Evolutionary conservation across 2,797 vertebrate genomes (phyloP).

Genomic region (Galaxias olidus): DNA sequence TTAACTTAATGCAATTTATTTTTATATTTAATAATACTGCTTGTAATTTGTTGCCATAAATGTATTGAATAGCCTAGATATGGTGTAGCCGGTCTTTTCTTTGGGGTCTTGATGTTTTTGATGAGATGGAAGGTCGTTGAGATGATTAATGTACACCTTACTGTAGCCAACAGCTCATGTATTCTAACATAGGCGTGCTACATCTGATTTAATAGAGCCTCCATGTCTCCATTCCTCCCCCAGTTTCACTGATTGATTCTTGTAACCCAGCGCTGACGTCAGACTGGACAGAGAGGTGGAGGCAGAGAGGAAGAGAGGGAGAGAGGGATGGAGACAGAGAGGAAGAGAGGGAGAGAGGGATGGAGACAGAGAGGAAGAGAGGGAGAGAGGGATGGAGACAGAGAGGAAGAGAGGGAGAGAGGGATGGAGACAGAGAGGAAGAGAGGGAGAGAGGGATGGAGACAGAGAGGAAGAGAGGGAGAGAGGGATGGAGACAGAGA

Average conservation of each 20-base stretch:
- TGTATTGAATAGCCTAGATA: too few relatives aligned
- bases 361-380: conserved; percentile 6
- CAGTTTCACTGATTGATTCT: conserved; percentile 48
- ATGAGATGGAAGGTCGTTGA: too few relatives aligned
- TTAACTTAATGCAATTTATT: too few relatives aligned
- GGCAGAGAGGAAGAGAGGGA: conserved; percentile 3
- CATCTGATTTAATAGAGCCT: too few relatives aligned
- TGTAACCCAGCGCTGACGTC: conserved; percentile 32
- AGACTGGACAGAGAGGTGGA: conserved; percentile 23
- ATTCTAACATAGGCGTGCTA: too few relatives aligned
- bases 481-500: conserved; percentile 44
- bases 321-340: background rate
- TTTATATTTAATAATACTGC: too few relatives aligned
- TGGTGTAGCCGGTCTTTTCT: too few relatives aligned
- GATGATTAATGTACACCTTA: too few relatives aligned
- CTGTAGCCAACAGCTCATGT: too few relatives aligned
- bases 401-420: conserved; percentile 30
- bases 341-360: background rate
- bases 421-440: background rate
- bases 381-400: conserved; percentile 38
- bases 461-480: too few relatives aligned
- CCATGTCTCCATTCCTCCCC: background rate
- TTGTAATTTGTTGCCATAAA: too few relatives aligned
- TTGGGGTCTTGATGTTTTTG: too few relatives aligned
- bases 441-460: background rate